Percentiles rank a stretch among this genome's conserved stretches.
Conservation (phyloP, 1,140 invertebrate species). For the Drosophila kepulauana region DNA sequence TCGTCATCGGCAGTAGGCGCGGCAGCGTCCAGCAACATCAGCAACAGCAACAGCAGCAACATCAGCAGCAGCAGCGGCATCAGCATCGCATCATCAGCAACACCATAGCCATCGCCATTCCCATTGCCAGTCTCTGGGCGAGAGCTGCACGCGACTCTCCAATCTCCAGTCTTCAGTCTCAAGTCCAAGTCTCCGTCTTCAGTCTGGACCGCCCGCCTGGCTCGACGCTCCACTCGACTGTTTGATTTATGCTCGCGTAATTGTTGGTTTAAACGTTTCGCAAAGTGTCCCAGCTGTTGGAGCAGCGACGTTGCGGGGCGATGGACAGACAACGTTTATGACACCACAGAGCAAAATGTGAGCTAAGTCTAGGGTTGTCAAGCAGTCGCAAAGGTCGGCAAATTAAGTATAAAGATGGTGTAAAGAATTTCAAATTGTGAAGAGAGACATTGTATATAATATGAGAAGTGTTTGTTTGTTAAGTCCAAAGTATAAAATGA, state of each 20-base stretch:
- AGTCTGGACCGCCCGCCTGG: slow-evolving; percentile 42
- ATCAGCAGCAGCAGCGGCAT: neutral
- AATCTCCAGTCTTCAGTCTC: no score
- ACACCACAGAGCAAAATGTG: slow-evolving; percentile 70
- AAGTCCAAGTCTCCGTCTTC: slow-evolving; percentile 38
- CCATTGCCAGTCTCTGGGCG: neutral
- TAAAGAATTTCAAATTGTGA: no score
- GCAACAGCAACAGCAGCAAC: neutral
- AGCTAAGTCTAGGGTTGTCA: slow-evolving; percentile 60
- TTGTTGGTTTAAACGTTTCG: slow-evolving; percentile 85
- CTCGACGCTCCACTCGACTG: slow-evolving; percentile 71
- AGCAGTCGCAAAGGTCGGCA: neutral
- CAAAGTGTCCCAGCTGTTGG: slow-evolving; percentile 57
- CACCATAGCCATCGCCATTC: slow-evolving; percentile 17
- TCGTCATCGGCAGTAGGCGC: slow-evolving; percentile 45
- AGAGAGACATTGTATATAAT: no score
- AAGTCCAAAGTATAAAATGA: no score
- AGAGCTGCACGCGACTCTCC: slow-evolving; percentile 61
- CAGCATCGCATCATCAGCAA: slow-evolving; percentile 29
- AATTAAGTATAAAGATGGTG: neutral
- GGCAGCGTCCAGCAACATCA: slow-evolving; percentile 26
- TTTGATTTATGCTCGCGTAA: slow-evolving; percentile 85
- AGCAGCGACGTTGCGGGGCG: neutral
- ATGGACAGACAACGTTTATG: slow-evolving; percentile 57
- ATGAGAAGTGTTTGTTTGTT: no score